These are phyloP conservation scores for Tupiocoris notatus DNA, from an alignment of 2,888 invertebrate genomes.

Conservation along the genomic window DNA sequence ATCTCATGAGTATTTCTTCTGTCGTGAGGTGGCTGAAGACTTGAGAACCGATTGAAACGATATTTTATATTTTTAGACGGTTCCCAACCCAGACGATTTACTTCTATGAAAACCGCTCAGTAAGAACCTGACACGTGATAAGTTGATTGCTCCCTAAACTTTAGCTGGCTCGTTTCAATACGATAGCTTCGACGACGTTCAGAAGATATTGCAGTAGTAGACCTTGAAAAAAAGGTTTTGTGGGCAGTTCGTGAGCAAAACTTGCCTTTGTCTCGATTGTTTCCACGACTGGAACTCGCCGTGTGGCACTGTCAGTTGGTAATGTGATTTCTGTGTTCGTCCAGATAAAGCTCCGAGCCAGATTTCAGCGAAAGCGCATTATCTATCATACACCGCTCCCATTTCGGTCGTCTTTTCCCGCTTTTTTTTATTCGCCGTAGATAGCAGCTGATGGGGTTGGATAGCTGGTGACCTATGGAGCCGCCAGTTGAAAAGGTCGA, in stretches of 20 bases:
- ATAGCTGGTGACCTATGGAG: neutral
- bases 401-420: constrained; percentile 22
- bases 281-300: neutral
- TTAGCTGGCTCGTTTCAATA: neutral
- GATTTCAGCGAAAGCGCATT: neutral
- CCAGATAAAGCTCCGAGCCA: neutral
- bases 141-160: no score
- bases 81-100: no score
- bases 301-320: neutral
- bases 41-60: no score
- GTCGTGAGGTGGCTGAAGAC: no score
- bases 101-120: no score
- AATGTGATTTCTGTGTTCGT: neutral
- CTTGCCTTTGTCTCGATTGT: neutral
- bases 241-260: neutral
- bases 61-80: no score
- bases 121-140: no score
- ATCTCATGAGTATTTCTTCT: no score
- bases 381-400: constrained; percentile 20
- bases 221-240: neutral
- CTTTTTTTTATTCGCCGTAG: neutral
- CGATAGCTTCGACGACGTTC: neutral
- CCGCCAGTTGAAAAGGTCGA: neutral
- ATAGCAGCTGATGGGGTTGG: neutral
- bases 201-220: neutral